Evolutionary conservation across 1,140 invertebrate genomes (phyloP).

Genomic region (Papilio dardanus): DNA sequence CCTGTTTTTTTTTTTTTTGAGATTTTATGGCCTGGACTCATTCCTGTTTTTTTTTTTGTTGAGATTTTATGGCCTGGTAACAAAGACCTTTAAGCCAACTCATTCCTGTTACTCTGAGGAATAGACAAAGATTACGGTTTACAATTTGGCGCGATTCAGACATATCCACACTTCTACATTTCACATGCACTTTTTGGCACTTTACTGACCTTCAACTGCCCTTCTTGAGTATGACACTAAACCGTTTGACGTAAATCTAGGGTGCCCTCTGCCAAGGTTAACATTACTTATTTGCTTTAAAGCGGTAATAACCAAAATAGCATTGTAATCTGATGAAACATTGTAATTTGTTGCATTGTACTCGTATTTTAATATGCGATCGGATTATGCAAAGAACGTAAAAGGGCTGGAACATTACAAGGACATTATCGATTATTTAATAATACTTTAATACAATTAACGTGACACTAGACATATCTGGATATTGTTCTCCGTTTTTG

Average conservation of each 20-base stretch:
- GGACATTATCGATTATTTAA: constrained; percentile 14
- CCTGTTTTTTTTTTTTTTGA: too few species aligned
- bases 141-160: too few species aligned
- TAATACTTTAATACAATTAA: not conserved
- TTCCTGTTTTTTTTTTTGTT: too few species aligned
- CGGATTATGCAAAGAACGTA: constrained; percentile 1
- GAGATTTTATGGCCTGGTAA: too few species aligned
- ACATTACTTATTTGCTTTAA: not conserved
- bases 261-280: not conserved
- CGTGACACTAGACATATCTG: not conserved
- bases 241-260: not conserved
- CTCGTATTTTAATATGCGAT: not conserved
- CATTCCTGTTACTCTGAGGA: too few species aligned
- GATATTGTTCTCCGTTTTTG: not conserved
- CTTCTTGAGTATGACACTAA: too few species aligned
- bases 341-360: constrained; percentile 3
- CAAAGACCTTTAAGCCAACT: too few species aligned
- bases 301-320: not conserved
- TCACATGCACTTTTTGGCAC: too few species aligned
- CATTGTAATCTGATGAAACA: constrained; percentile 1
- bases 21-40: too few species aligned
- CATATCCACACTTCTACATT: too few species aligned
- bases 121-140: too few species aligned
- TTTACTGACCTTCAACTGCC: too few species aligned
- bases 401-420: not conserved